Conservation (phyloP, 2,113 vertebrate genomes). For the Oreochromis aureus region DNA sequence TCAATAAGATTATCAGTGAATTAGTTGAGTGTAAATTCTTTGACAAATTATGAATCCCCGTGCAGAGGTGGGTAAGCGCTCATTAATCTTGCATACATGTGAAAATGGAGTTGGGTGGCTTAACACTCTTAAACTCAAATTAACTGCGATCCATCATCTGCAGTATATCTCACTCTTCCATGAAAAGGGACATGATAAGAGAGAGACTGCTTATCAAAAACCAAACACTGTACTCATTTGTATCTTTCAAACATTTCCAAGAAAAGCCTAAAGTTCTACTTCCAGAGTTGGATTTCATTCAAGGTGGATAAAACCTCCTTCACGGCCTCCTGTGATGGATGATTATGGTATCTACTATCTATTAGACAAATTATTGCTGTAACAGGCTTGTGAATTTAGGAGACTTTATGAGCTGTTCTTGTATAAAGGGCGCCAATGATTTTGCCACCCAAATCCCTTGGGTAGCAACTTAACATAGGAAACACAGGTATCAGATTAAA, state of each 20-base stretch:
- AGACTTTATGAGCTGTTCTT: not conserved
- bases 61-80: slow-evolving; percentile 34
- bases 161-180: slow-evolving; percentile 39
- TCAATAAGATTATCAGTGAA: slow-evolving; percentile 45
- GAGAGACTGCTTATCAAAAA: slow-evolving; percentile 62
- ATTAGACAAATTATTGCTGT: not conserved
- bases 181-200: slow-evolving; percentile 53
- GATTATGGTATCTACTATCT: not conserved
- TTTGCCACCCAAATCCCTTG: not conserved
- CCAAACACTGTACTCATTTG: slow-evolving; percentile 52
- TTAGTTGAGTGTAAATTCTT: slow-evolving; percentile 26
- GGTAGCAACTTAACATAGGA: not conserved
- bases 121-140: slow-evolving; percentile 41
- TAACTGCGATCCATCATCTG: slow-evolving; percentile 49
- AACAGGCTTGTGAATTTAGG: not conserved
- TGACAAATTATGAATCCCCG: slow-evolving; percentile 48
- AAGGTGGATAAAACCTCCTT: not conserved
- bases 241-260: slow-evolving; percentile 27
- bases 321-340: not conserved
- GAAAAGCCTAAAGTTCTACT: not conserved
- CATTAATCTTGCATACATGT: slow-evolving; percentile 48
- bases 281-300: not conserved
- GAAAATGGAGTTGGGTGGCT: slow-evolving; percentile 28
- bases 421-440: not conserved
- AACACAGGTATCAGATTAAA: not conserved